Evolutionary conservation across 1,140 invertebrate genomes (phyloP).

Genomic region (Sinonovacula constricta): DNA sequence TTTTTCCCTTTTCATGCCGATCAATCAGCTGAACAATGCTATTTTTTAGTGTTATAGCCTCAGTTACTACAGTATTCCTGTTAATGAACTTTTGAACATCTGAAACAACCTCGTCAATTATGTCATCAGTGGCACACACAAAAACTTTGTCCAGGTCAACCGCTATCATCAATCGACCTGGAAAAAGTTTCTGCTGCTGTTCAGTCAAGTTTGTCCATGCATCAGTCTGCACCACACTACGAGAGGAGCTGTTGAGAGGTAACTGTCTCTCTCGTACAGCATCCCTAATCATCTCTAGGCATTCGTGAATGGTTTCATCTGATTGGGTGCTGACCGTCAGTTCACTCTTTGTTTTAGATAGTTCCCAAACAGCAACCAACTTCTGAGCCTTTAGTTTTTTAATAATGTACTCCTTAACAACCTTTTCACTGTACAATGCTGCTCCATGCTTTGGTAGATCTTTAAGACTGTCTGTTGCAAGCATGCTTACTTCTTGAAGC

Average conservation of each 20-base stretch:
- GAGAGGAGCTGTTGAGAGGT: not conserved
- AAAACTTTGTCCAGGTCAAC: not conserved
- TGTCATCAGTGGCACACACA: slow-evolving; percentile 27
- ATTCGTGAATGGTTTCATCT: not conserved
- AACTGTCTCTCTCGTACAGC: not conserved
- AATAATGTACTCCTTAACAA: slow-evolving; percentile 16
- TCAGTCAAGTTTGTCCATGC: not conserved
- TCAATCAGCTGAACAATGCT: slow-evolving; percentile 11
- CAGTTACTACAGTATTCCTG: not conserved
- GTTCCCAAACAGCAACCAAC: slow-evolving; percentile 27
- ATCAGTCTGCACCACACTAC: slow-evolving; percentile 5
- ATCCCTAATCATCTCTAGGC: not conserved
- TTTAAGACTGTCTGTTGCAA: not conserved
- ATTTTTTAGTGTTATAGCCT: not conserved
- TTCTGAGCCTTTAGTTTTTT: slow-evolving; percentile 17
- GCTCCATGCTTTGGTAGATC: not conserved
- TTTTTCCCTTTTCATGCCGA: not conserved
- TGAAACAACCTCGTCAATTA: not conserved
- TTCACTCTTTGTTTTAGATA: not conserved
- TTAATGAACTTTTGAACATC: not conserved
- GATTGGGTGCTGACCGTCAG: slow-evolving; percentile 10
- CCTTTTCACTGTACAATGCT: not conserved
- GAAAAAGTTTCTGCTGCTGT: not conserved
- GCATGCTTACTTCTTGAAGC: not conserved
- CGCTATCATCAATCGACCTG: not conserved